phyloP scores from a whole-genome alignment of 2,113 vertebrate species.

The Lethenteron reissneri region DNA sequence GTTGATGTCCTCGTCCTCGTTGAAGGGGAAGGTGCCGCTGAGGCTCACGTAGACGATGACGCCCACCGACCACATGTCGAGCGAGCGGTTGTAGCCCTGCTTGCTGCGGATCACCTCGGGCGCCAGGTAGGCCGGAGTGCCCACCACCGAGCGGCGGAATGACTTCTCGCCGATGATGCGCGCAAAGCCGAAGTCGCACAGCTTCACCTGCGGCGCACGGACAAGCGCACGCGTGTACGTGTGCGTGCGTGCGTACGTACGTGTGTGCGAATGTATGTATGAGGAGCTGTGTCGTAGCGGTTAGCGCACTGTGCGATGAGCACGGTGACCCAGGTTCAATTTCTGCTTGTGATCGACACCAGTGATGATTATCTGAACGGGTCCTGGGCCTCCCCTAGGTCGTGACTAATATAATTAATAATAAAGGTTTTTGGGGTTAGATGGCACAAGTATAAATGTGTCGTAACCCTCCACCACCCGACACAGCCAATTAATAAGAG shows the following conservation, averaged over 20 bases:
- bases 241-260: background rate
- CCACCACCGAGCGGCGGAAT: constrained; percentile 77
- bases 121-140: constrained; percentile 79
- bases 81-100: constrained; percentile 67
- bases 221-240: background rate
- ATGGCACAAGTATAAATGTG: no score
- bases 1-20: constrained; percentile 92
- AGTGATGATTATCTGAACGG: no score
- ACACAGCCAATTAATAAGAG: no score
- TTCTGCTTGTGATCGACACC: no score
- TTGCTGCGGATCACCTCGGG: constrained; percentile 86
- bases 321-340: no score
- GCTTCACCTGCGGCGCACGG: constrained; percentile 41
- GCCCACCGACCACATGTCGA: constrained; percentile 97
- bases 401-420: no score
- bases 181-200: constrained; percentile 92
- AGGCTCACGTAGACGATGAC: constrained; percentile 94
- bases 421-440: no score
- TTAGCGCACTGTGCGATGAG: no score
- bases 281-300: no score
- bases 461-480: no score
- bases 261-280: no score
- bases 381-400: no score
- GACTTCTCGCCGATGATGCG: constrained; percentile 94
- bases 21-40: constrained; percentile 88